phyloP scores from a whole-genome alignment of 1,140 invertebrate species.

The Diplogasteroides magnus region DNA sequence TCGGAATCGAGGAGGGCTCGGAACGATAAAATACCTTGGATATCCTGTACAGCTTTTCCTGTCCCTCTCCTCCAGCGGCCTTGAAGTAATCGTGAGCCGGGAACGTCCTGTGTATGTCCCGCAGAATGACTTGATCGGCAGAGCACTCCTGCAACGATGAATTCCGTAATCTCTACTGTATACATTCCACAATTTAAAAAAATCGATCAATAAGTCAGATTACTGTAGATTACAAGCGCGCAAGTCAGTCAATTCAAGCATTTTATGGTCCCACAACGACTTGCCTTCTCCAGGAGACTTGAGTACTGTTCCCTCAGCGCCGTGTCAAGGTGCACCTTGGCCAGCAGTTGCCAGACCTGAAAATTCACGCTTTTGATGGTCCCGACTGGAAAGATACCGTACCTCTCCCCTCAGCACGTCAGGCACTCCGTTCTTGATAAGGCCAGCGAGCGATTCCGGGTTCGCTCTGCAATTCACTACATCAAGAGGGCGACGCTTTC shows the following conservation, averaged over 20 bases:
- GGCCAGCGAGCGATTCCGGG: slow-evolving; percentile 69
- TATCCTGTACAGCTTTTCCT: slow-evolving; percentile 89
- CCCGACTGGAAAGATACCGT: too few species aligned
- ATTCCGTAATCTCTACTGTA: neutral
- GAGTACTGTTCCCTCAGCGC: slow-evolving; percentile 31
- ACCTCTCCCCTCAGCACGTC: slow-evolving; percentile 86
- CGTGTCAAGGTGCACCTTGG: slow-evolving; percentile 65
- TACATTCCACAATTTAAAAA: neutral
- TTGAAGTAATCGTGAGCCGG: slow-evolving; percentile 97
- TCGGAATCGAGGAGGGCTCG: neutral
- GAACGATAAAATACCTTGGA: slow-evolving; percentile 57
- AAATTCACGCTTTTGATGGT: too few species aligned
- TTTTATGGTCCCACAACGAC: too few species aligned
- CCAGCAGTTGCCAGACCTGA: slow-evolving; percentile 92
- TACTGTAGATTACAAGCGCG: neutral
- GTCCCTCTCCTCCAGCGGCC: slow-evolving; percentile 79
- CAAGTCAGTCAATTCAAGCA: slow-evolving; percentile 3
- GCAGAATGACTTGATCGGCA: slow-evolving; percentile 78
- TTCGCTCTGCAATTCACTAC: slow-evolving; percentile 56
- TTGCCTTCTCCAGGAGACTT: slow-evolving; percentile 42
- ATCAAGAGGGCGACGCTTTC: neutral
- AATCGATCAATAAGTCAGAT: neutral
- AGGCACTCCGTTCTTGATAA: slow-evolving; percentile 84
- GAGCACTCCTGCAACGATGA: slow-evolving; percentile 32
- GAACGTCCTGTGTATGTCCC: slow-evolving; percentile 95